Evolutionary conservation across 2,888 invertebrate species (phyloP), one percentile per base, ranked within the genome.

Genomic region (Heliconius erato): DNA sequence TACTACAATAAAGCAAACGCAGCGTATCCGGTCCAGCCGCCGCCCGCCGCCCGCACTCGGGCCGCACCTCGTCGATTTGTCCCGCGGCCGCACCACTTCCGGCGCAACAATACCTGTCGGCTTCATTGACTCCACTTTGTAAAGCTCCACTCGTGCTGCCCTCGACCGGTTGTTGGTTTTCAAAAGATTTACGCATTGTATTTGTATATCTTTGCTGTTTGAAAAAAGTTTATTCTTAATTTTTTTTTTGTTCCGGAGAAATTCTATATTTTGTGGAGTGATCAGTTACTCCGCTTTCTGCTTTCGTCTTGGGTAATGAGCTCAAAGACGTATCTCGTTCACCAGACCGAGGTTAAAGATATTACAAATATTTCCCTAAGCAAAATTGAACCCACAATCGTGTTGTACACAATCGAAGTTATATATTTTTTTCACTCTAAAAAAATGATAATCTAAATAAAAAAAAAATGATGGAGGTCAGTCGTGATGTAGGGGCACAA

Each of bases 41-140:
- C 54, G 7, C 54, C 0, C 54, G 23, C 19, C 54, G 7, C 54
- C 0, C 54, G 23, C 19, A 2, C 23, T 2, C 54, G 2, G 35
- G 59, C 89, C 89, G 32, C 81, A 76, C 86, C 88, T 67, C 74
- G 82, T 82, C 76, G 83, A 85, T 86, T 84, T 87, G 89, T 79
- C 65, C 79, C 74, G 83, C 80, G 82, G 68, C 74, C 68, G 35
- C 84, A 80, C 67, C 74, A 85, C 89, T 88, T 89, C 90, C 89
- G 89, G 89, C 77, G 23, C 68, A 49, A 49, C 49, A 68, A 78
- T 78, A 78, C 78, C 78, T 78, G 81, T 78, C 81, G 78, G 81
- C 65, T 81, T 72, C 81, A 81, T 81, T 81, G 81, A 81, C 44
- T 67, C 74, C 49, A 28, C 40, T 63, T 59, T 71, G 81, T 81